Percentiles rank a stretch among this genome's conserved stretches.
These are phyloP conservation scores for Vespertilio murinus DNA, from an alignment of 2,797 vertebrate genomes.

Conservation along the genomic window DNA sequence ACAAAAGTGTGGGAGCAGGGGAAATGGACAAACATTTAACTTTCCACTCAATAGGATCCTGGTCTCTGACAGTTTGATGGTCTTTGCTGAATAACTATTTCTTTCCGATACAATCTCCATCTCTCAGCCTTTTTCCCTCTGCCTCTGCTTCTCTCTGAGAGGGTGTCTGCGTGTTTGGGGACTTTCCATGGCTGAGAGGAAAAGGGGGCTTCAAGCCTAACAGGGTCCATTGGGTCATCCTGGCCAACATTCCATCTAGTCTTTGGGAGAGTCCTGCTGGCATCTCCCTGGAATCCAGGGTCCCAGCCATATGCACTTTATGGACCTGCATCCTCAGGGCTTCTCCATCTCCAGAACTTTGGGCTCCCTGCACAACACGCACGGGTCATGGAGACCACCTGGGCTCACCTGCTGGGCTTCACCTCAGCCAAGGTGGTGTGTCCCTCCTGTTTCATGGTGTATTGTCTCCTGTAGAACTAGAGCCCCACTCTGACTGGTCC, in stretches of 20 bases:
- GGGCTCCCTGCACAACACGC: neutral
- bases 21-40: neutral
- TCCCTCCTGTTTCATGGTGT: fast-evolving
- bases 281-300: neutral
- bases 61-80: neutral
- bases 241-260: neutral
- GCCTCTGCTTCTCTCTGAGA: neutral
- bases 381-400: fast-evolving
- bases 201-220: neutral
- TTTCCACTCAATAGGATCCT: neutral
- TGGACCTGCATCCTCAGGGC: neutral
- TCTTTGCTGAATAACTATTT: neutral
- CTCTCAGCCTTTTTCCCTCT: neutral
- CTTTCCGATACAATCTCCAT: neutral
- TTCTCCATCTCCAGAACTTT: neutral
- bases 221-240: neutral
- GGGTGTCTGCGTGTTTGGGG: neutral
- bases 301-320: neutral
- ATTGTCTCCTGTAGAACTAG: neutral
- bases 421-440: neutral
- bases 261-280: neutral
- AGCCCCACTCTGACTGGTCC: neutral
- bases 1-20: neutral
- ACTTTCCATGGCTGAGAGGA: neutral
- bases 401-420: neutral